A percentile compares a stretch with the other conserved stretches of the same genome.
phyloP scores from a whole-genome alignment of 2,797 vertebrate genomes.

The Selene dorsalis region DNA sequence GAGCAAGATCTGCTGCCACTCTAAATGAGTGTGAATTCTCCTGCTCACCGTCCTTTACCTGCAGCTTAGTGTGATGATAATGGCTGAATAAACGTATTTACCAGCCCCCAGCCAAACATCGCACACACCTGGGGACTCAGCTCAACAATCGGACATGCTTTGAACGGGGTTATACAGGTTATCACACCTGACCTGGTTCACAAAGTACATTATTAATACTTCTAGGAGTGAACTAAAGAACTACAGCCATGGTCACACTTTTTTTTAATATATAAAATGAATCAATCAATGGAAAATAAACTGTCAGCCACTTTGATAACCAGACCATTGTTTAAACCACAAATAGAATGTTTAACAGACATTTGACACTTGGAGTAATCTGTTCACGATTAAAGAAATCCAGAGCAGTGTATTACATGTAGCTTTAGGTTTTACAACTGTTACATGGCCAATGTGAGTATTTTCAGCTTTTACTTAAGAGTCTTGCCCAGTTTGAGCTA shows the following conservation, averaged over 20 bases:
- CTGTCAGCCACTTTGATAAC: neutral
- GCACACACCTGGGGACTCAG: conserved; percentile 14
- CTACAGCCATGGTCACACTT: neutral
- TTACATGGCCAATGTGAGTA: too few species aligned
- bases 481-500: too few species aligned
- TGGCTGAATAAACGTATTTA: neutral
- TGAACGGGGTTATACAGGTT: neutral
- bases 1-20: neutral
- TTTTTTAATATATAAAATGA: neutral
- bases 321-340: neutral
- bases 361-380: neutral
- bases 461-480: neutral
- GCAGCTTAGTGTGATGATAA: neutral
- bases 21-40: neutral
- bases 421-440: too few species aligned
- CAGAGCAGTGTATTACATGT: too few species aligned
- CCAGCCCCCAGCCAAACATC: conserved; percentile 8
- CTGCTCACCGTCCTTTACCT: conserved; percentile 14
- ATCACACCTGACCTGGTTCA: conserved; percentile 14
- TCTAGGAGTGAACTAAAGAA: conserved; percentile 14
- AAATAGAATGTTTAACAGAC: neutral
- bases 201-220: conserved; percentile 7
- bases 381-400: neutral
- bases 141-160: neutral
- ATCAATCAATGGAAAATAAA: neutral